phyloP scores from a whole-genome alignment of 2,888 invertebrate species.

The Volucella zonaria region DNA sequence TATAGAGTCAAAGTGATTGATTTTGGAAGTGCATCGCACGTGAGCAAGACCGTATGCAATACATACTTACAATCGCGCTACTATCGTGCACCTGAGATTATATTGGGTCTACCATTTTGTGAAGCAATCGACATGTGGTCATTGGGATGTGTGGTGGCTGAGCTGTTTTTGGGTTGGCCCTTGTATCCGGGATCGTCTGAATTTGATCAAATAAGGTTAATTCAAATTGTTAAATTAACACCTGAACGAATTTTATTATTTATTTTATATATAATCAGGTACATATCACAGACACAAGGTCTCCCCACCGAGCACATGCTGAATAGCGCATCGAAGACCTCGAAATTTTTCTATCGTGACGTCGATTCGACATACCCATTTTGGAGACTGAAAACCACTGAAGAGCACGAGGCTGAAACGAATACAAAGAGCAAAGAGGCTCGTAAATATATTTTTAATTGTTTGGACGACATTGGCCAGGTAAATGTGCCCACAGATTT shows the following conservation, averaged over 20 bases:
- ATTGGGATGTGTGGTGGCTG: constrained; percentile 99
- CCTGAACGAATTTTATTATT: neutral
- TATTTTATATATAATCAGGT: constrained; percentile 81
- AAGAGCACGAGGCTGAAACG: constrained; percentile 98
- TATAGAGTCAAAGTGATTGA: constrained; percentile 98
- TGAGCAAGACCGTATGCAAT: constrained; percentile 99
- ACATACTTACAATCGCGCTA: constrained; percentile 99
- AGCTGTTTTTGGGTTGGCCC: constrained; percentile 99
- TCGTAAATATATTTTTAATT: constrained; percentile 99
- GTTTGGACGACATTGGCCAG: constrained; percentile 98
- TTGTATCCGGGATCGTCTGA: constrained; percentile 99
- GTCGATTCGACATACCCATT: constrained; percentile 95
- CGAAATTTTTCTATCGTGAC: constrained; percentile 98
- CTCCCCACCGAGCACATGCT: constrained; percentile 99
- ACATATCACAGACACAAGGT: constrained; percentile 98
- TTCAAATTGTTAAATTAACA: neutral
- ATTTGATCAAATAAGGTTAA: constrained; percentile 97
- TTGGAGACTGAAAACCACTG: constrained; percentile 95
- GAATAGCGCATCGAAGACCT: constrained; percentile 97
- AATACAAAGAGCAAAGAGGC: constrained; percentile 99
- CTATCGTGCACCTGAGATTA: constrained; percentile 98
- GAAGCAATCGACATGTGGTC: constrained; percentile 99
- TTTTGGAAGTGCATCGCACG: constrained; percentile 99
- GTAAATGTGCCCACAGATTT: constrained; percentile 98
- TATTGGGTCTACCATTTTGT: constrained; percentile 98